phyloP scores from a whole-genome alignment of 2,113 vertebrate species.

The Boulengeromyrus knoepffleri region DNA sequence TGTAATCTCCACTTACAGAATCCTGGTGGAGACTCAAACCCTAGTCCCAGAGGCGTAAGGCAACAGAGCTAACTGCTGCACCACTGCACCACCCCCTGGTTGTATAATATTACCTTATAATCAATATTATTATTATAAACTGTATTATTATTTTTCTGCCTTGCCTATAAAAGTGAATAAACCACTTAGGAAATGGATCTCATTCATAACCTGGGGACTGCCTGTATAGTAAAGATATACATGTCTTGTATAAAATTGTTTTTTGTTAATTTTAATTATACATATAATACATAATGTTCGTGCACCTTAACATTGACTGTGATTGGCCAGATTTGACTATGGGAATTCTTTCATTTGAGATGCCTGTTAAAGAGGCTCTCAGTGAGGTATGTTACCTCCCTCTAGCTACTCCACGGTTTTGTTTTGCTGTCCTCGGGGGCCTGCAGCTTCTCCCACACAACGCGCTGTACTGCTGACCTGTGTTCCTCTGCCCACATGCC shows the following conservation, averaged over 20 bases:
- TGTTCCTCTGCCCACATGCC: constrained; percentile 10
- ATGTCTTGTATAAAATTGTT: background rate
- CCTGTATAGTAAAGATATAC: background rate
- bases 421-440: background rate
- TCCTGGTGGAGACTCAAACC: background rate
- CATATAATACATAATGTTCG: background rate
- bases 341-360: background rate
- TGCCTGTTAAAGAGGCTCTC: background rate
- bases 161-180: background rate
- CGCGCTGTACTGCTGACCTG: background rate
- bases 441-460: constrained; percentile 25
- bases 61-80: background rate
- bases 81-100: background rate
- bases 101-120: background rate
- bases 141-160: background rate
- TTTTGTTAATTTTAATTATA: background rate
- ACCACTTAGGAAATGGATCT: background rate
- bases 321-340: background rate
- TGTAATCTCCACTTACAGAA: background rate
- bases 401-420: background rate
- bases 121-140: background rate
- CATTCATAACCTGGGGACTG: background rate
- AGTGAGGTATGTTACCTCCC: background rate
- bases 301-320: background rate
- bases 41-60: background rate